phyloP scores from a whole-genome alignment of 1,140 invertebrate genomes.

The Ceratina japonica region DNA sequence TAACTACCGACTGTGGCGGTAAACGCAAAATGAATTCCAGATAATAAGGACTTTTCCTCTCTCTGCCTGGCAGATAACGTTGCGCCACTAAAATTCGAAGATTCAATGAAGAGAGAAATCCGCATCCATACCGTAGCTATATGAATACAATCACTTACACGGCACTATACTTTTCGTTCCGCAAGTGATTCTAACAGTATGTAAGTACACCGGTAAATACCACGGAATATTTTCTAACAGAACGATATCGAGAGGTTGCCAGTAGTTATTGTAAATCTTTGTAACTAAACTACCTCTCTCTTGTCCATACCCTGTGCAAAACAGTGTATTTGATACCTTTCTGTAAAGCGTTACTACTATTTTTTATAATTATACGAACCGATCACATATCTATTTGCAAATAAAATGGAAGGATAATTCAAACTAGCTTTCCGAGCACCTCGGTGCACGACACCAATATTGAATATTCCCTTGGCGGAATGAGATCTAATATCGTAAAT shows the following conservation, averaged over 20 bases:
- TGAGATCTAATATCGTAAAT: constrained; percentile 84
- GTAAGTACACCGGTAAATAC: constrained; percentile 95
- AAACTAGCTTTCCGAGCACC: constrained; percentile 78
- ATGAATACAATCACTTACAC: constrained; percentile 74
- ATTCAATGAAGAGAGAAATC: neutral
- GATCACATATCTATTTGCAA: constrained; percentile 90
- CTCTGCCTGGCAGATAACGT: constrained; percentile 90
- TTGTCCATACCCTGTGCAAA: constrained; percentile 84
- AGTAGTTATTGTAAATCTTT: constrained; percentile 89
- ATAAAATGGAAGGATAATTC: constrained; percentile 84
- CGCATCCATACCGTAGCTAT: neutral
- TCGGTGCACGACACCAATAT: constrained; percentile 82
- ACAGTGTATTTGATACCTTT: neutral
- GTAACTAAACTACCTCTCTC: constrained; percentile 92
- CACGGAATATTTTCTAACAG: constrained; percentile 93
- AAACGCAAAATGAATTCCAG: constrained; percentile 92
- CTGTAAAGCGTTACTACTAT: neutral
- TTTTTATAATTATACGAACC: constrained; percentile 77
- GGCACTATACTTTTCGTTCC: constrained; percentile 82
- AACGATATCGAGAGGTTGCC: constrained; percentile 84
- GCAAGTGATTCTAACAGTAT: constrained; percentile 88
- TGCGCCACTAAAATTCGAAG: constrained; percentile 74
- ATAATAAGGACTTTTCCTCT: constrained; percentile 91
- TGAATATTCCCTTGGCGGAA: constrained; percentile 82
- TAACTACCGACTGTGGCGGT: constrained; percentile 89